Evolutionary conservation across 2,797 vertebrate genomes (phyloP).

Genomic region (Morelia viridis): DNA sequence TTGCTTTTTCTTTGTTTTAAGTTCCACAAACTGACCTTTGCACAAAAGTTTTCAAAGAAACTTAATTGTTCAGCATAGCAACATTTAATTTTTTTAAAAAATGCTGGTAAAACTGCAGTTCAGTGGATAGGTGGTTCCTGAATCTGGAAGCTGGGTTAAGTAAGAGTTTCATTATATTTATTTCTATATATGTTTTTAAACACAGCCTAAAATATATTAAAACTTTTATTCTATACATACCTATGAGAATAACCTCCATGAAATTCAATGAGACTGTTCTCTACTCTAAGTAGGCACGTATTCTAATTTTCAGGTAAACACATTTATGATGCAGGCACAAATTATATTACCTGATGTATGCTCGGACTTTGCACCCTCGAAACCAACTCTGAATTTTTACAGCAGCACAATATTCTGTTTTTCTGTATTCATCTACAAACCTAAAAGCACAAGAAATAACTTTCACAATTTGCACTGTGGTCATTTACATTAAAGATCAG

Average conservation of each 20-base stretch:
- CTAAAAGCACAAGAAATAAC: slow-evolving; percentile 70
- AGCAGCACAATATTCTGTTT: slow-evolving; percentile 76
- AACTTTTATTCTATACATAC: not conserved
- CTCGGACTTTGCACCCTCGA: slow-evolving; percentile 80
- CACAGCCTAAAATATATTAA: not conserved
- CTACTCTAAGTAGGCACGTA: not conserved
- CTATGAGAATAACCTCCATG: too few species aligned
- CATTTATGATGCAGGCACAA: not conserved
- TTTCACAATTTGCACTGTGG: slow-evolving; percentile 37
- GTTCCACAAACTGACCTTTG: not conserved
- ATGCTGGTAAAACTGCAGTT: too few species aligned
- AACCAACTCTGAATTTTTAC: slow-evolving; percentile 89
- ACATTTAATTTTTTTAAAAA: not conserved
- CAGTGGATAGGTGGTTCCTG: too few species aligned
- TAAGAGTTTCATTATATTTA: not conserved
- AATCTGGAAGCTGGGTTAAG: too few species aligned
- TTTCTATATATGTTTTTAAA: not conserved
- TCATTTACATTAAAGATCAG: slow-evolving; percentile 41
- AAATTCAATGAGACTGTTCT: not conserved
- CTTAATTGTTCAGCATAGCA: not conserved
- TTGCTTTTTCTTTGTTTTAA: too few species aligned
- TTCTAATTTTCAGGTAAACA: not conserved
- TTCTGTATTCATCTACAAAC: slow-evolving; percentile 75
- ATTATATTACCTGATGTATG: slow-evolving; percentile 81
- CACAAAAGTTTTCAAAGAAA: not conserved